Evolutionary conservation across 2,113 vertebrate genomes (phyloP), one percentile per base, ranked within the genome.

Genomic region (Pardalotus punctatus): DNA sequence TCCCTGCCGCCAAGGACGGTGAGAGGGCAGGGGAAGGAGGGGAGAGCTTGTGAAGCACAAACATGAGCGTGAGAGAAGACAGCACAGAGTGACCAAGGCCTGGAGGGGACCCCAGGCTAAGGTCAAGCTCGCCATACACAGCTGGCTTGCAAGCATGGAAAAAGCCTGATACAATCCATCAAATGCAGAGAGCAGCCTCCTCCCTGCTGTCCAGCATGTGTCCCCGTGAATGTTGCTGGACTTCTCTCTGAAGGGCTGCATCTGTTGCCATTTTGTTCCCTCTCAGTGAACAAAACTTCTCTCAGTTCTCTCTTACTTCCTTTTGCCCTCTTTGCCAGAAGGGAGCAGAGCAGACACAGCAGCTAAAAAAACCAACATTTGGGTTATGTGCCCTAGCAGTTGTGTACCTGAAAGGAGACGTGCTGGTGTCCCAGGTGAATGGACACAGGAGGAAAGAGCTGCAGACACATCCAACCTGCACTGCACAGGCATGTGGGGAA

Each of bases 171-270:
- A 16, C 20, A 47, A 62, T 25, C 50, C 65, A 40, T 51, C 54
- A 53, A 22, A 8, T 0, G 2, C 72, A 72, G 58, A 36, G 5
- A 1, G 45, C 36, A 42, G 35, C 12, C 28, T 60, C 58, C 40
- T 48, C 11, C 6, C 42, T 18, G 58, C 47, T 64, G 14, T 25
- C 62, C 38, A 53, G 66, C n/a, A 24, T 0, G 9, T 10, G 5
- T 40, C 23, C 38, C 1, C 0, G 0, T 5, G 50, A 42, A 69
- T 1, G 9, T 0, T 23, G 51, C 62, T 48, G 29, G 35, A 16
- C 27, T 33, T 3, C 6, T 3, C 16, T 38, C 27, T 65, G 71
- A 77, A 73, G 51, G 62, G 61, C 81, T 69, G n/a, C 51, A 28
- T 51, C 56, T 83, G 56, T 24, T 83, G 20, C 43, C 27, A 11